These are phyloP conservation scores for Drosophila buzzatii DNA, from an alignment of 2,888 invertebrate genomes.

Conservation along the genomic window DNA sequence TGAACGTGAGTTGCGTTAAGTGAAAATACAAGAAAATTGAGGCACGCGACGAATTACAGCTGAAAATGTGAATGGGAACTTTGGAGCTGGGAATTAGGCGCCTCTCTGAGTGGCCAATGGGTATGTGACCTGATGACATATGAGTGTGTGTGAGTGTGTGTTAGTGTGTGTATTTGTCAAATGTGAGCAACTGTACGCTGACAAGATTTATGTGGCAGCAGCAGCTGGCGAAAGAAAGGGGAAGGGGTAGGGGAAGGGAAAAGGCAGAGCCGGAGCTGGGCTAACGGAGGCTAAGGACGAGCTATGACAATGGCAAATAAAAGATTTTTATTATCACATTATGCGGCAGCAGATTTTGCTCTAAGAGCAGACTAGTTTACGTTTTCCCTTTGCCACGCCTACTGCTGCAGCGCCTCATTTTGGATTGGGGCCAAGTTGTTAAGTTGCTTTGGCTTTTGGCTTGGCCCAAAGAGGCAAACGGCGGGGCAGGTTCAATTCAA, in stretches of 20 bases:
- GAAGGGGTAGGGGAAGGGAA: no score
- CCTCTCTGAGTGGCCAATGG: conserved; percentile 63
- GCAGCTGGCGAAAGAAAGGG: conserved; percentile 37
- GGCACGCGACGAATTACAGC: conserved; percentile 70
- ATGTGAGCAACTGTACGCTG: conserved; percentile 76
- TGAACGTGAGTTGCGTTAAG: conserved; percentile 74
- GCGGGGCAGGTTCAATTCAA: conserved; percentile 72
- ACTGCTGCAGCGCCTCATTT: conserved; percentile 13
- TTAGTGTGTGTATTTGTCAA: conserved; percentile 50
- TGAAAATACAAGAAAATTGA: conserved; percentile 71
- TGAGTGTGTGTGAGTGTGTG: background rate
- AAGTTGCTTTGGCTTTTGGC: conserved; percentile 28
- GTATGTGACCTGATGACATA: conserved; percentile 30
- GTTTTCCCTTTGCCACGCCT: conserved; percentile 25
- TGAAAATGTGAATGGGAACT: conserved; percentile 36
- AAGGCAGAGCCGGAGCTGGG: conserved; percentile 5
- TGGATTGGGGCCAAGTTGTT: conserved; percentile 65
- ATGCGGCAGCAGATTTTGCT: conserved; percentile 75
- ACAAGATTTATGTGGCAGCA: conserved; percentile 72
- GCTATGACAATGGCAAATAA: conserved; percentile 73
- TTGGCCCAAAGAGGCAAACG: conserved; percentile 51
- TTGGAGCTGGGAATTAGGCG: conserved; percentile 66
- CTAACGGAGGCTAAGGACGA: conserved; percentile 13
- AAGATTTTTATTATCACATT: conserved; percentile 80
- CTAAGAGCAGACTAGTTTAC: conserved; percentile 44